Evolutionary conservation across 2,113 vertebrate species (phyloP).

Genomic region (Hippocampus mohnikei): DNA sequence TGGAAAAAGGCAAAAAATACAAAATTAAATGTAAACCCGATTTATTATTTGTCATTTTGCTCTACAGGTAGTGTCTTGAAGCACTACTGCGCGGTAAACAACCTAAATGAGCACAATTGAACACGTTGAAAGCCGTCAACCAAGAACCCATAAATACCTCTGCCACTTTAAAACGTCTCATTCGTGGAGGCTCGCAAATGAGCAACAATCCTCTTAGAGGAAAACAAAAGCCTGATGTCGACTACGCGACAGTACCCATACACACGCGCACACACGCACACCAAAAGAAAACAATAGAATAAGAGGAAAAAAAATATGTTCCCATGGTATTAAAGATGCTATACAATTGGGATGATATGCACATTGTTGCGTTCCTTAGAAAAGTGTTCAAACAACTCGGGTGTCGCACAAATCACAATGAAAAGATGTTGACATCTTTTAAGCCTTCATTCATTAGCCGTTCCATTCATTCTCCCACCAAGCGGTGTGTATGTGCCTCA

Average conservation of each 20-base stretch:
- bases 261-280: slow-evolving; percentile 77
- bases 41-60: slow-evolving; percentile 80
- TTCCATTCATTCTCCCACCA: slow-evolving; percentile 77
- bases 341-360: slow-evolving; percentile 98
- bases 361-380: slow-evolving; percentile 80
- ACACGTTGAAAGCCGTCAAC: slow-evolving; percentile 89
- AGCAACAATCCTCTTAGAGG: slow-evolving; percentile 99
- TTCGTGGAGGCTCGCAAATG: slow-evolving; percentile 99
- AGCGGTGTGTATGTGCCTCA: slow-evolving; percentile 28
- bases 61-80: slow-evolving; percentile 94
- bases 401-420: slow-evolving; percentile 77
- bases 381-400: slow-evolving; percentile 53
- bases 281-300: slow-evolving; percentile 64
- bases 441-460: slow-evolving; percentile 72
- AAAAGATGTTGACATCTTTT: slow-evolving; percentile 70
- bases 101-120: slow-evolving; percentile 97
- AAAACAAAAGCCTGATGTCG: slow-evolving; percentile 99
- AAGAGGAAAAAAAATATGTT: slow-evolving; percentile 80
- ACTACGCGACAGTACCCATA: slow-evolving; percentile 88
- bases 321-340: slow-evolving; percentile 92
- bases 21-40: slow-evolving; percentile 98
- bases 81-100: slow-evolving; percentile 98
- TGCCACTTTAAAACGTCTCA: slow-evolving; percentile 87
- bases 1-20: slow-evolving; percentile 69
- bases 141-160: slow-evolving; percentile 99